These are phyloP conservation scores for Portunus trituberculatus DNA, from an alignment of 1,140 invertebrate species.

Conservation along the genomic window DNA sequence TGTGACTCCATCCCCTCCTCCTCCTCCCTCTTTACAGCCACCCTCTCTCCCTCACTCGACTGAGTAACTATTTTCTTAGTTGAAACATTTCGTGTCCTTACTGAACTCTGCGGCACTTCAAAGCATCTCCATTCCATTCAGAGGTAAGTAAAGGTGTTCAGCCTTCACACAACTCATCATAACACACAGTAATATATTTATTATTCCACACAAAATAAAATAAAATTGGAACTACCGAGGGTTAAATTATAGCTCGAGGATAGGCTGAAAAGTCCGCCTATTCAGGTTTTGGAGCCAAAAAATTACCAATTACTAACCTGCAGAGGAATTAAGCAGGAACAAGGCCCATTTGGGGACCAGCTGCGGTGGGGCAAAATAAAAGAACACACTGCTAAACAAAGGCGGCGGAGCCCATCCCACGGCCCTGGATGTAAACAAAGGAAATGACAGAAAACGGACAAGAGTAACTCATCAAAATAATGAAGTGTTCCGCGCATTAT, in stretches of 20 bases:
- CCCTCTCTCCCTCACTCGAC: background rate
- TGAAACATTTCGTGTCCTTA: too few species aligned
- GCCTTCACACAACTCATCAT: too few species aligned
- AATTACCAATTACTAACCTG: background rate
- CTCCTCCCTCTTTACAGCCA: too few species aligned
- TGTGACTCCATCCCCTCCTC: background rate
- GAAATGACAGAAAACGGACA: background rate
- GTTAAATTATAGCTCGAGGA: too few species aligned
- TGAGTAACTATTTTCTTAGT: too few species aligned
- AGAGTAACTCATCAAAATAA: constrained; percentile 15
- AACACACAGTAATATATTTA: too few species aligned
- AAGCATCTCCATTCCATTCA: background rate
- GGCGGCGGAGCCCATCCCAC: background rate
- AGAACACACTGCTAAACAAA: background rate
- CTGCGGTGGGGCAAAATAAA: background rate
- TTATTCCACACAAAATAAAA: too few species aligned
- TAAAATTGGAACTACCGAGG: too few species aligned
- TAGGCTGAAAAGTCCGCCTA: too few species aligned
- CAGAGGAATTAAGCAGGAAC: background rate
- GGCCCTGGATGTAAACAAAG: background rate
- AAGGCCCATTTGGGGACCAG: background rate
- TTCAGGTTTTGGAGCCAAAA: too few species aligned
- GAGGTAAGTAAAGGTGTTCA: background rate
- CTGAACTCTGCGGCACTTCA: background rate
- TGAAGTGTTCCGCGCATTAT: background rate